phyloP scores from a whole-genome alignment of 2,888 invertebrate species.

The Melanotus villosus region DNA sequence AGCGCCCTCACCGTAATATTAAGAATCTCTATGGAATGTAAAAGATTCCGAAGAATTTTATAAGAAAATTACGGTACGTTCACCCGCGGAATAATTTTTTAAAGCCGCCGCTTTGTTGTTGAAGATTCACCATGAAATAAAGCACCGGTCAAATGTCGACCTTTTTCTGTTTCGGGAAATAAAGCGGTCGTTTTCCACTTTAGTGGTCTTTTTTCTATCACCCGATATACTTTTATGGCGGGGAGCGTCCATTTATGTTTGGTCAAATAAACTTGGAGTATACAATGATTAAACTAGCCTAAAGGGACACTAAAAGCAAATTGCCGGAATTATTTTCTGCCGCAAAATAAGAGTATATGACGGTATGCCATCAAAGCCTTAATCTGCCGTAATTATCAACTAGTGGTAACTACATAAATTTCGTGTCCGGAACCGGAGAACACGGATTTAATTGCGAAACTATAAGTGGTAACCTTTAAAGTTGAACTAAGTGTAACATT shows the following conservation, averaged over 20 bases:
- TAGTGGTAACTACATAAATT: constrained; percentile 34
- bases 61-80: too few species aligned
- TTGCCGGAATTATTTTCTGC: constrained; percentile 10
- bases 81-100: constrained; percentile 10
- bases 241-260: constrained; percentile 20
- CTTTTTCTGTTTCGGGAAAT: constrained; percentile 26
- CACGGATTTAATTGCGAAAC: constrained; percentile 45
- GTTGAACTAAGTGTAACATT: constrained; percentile 43
- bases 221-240: constrained; percentile 26
- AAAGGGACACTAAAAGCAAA: constrained; percentile 17
- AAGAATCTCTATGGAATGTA: too few species aligned
- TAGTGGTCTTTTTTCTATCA: constrained; percentile 28
- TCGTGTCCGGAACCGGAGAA: constrained; percentile 20
- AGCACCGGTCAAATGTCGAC: constrained; percentile 27
- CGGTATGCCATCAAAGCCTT: constrained; percentile 28
- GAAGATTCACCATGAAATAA: constrained; percentile 22
- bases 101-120: constrained; percentile 32
- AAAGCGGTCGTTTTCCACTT: constrained; percentile 30
- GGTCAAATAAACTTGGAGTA: constrained; percentile 27
- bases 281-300: constrained; percentile 24
- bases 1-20: too few species aligned
- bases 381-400: constrained; percentile 40
- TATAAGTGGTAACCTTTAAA: constrained; percentile 40
- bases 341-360: constrained; percentile 4
- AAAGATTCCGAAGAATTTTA: too few species aligned